phyloP scores from a whole-genome alignment of 2,888 invertebrate genomes.

The Branchipolynoe longqiensis region DNA sequence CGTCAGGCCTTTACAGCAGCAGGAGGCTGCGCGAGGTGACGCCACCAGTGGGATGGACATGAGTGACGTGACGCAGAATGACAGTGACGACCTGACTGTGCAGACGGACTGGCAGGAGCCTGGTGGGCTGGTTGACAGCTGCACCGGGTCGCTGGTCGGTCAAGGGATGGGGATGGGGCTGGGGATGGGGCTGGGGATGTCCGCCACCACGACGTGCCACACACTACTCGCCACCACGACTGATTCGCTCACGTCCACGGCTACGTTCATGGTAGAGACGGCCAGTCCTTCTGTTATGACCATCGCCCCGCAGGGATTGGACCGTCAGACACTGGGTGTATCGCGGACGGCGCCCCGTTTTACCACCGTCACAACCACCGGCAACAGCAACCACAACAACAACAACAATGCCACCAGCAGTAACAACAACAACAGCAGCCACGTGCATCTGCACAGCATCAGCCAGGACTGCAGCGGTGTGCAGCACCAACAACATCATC shows the following conservation, averaged over 20 bases:
- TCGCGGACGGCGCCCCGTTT: too few relatives aligned
- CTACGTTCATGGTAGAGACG: conserved; percentile 42
- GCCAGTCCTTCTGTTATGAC: conserved; percentile 43
- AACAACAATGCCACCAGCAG: conserved; percentile 19
- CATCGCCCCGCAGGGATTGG: conserved; percentile 31
- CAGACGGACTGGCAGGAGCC: conserved; percentile 41
- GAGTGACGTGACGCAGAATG: conserved; percentile 41
- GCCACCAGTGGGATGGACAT: neutral
- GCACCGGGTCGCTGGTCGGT: neutral
- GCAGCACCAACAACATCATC: neutral
- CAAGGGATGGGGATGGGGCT: too few relatives aligned
- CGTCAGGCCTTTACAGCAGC: too few relatives aligned
- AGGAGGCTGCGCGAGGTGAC: too few relatives aligned
- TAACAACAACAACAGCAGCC: conserved; percentile 27
- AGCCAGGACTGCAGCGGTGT: neutral
- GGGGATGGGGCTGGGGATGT: neutral
- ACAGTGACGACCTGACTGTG: conserved; percentile 37
- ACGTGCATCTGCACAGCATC: neutral
- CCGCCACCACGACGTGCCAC: conserved; percentile 13
- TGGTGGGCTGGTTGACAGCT: conserved; percentile 22
- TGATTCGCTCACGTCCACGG: conserved; percentile 17
- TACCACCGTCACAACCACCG: too few relatives aligned
- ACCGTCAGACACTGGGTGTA: too few relatives aligned
- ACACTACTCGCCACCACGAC: neutral
- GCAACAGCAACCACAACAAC: neutral